Evolutionary conservation across 2,888 invertebrate species (phyloP), one percentile per base, ranked within the genome.

Genomic region (Cantharis flavilabris): DNA sequence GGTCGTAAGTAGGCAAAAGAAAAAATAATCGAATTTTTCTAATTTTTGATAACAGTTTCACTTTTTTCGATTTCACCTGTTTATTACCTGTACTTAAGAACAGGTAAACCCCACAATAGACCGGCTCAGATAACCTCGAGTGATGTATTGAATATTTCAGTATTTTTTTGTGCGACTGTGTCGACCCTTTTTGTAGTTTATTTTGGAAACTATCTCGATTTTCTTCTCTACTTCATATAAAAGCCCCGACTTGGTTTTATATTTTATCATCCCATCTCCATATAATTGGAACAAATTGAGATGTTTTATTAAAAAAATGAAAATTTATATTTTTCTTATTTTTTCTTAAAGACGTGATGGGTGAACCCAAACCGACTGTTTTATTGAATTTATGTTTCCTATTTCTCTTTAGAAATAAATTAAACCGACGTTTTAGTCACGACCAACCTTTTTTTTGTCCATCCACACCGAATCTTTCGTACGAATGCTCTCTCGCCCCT

Each of bases 371-470:
- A 49, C 49, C 33, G 49, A 70, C 65, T 62, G 63, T 70, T 70
- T 65, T 63, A 64, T 74, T n/a, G 7, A 49, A 49, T 49, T 49
- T 49, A 49, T 49, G 49, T 49, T 49, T 49, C 49, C 49, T n/a
- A 49, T 49, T 49, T 49, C n/a, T n/a, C 49, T 49, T 49, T n/a
- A n/a, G 49, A 49, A 49, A 49, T 49, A 73, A 73, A 73, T 69
- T 63, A 73, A 75, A 49, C 71, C 69, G 71, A 75, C 62, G 62
- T 75, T 75, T 26, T 71, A 72, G 67, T 62, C 71, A 71, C 64
- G 69, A 71, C 69, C 28, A 75, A 72, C 71, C 62, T 75, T 72
- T 75, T 75, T 70, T 75, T 67, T 67, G 14, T 62, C 11, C 16
- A 20, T 30, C 70, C 70, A 20, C 64, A 63, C 65, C 4, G 64